phyloP scores from a whole-genome alignment of 2,888 invertebrate species.

The Protophormia terraenovae region DNA sequence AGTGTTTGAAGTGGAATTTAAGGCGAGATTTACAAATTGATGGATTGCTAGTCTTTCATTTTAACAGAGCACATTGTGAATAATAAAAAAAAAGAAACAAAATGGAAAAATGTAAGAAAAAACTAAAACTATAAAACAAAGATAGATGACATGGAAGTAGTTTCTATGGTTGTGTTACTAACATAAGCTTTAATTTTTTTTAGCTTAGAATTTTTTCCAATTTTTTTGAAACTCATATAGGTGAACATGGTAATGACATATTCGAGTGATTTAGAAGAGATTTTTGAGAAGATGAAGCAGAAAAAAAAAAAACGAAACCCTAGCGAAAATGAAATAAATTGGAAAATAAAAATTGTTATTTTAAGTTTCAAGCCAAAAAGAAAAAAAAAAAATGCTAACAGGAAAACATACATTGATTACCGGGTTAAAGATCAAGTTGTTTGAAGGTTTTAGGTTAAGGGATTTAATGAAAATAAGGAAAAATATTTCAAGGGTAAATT shows the following conservation, averaged over 20 bases:
- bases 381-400: background rate
- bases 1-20: conserved; percentile 66
- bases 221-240: conserved; percentile 48
- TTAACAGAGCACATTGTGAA: conserved; percentile 37
- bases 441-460: conserved; percentile 11
- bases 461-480: background rate
- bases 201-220: background rate
- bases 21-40: conserved; percentile 71
- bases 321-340: conserved; percentile 47
- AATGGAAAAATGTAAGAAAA: conserved; percentile 11
- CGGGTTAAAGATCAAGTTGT: conserved; percentile 10
- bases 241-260: conserved; percentile 67
- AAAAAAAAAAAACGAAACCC: conserved; percentile 14
- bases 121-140: conserved; percentile 60
- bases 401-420: conserved; percentile 35
- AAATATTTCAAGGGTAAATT: background rate
- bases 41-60: conserved; percentile 70
- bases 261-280: conserved; percentile 65
- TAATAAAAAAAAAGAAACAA: background rate
- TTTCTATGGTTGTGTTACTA: conserved; percentile 60
- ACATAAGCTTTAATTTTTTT: conserved; percentile 54
- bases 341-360: conserved; percentile 43
- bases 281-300: background rate
- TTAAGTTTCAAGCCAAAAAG: background rate
- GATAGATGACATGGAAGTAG: conserved; percentile 66